Conservation (phyloP, 2,797 vertebrate genomes). For the Takifugu rubripes region DNA sequence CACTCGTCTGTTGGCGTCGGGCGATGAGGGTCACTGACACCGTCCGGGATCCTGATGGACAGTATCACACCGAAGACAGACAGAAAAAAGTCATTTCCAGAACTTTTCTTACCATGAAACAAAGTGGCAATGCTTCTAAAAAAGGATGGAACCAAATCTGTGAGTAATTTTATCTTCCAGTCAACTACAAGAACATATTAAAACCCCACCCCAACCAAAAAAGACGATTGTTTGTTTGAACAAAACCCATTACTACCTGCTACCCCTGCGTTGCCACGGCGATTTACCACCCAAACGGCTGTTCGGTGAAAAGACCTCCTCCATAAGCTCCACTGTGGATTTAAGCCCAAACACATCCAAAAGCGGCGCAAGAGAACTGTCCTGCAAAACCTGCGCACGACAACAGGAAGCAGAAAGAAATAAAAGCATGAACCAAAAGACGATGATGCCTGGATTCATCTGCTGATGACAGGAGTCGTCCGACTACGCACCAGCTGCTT, state of each 20-base stretch:
- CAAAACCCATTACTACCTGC: slow-evolving; percentile 30
- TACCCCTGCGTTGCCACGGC: slow-evolving; percentile 55
- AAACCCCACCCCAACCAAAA: too few relatives aligned
- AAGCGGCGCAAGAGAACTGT: slow-evolving; percentile 84
- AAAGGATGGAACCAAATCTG: too few relatives aligned
- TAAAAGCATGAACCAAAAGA: too few relatives aligned
- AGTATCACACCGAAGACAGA: neutral
- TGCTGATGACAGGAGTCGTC: neutral
- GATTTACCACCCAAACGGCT: slow-evolving; percentile 39
- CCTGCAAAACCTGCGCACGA: slow-evolving; percentile 53
- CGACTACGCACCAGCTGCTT: slow-evolving; percentile 80
- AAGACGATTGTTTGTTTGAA: too few relatives aligned
- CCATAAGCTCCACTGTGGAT: slow-evolving; percentile 90
- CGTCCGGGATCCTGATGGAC: slow-evolving; percentile 70
- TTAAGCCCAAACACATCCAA: slow-evolving; percentile 85
- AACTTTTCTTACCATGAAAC: too few relatives aligned
- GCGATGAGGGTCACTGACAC: slow-evolving; percentile 29
- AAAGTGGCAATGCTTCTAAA: too few relatives aligned
- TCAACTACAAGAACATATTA: too few relatives aligned
- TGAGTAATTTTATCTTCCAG: too few relatives aligned
- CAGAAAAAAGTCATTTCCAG: slow-evolving; percentile 1
- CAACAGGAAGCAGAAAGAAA: too few relatives aligned
- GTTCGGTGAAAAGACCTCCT: slow-evolving; percentile 81
- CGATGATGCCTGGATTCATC: too few relatives aligned
- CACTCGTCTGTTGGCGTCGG: slow-evolving; percentile 41